Conservation (phyloP, 1,140 invertebrate genomes). For the Ostrea edulis region DNA sequence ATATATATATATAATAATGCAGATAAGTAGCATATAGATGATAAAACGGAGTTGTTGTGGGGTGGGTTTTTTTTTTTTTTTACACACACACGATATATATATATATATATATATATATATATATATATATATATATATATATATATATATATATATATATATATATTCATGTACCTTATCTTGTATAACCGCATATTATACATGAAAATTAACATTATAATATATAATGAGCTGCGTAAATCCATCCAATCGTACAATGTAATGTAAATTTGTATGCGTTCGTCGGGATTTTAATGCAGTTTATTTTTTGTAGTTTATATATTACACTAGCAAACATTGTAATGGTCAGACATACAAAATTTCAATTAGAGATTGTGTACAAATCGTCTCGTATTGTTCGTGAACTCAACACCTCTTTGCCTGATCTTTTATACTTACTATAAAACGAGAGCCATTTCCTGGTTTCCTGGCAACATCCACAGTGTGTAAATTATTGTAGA, state of each 20-base stretch:
- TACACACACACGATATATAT: no score
- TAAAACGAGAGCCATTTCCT: constrained; percentile 26
- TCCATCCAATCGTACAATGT: neutral
- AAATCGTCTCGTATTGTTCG: neutral
- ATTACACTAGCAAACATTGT: neutral
- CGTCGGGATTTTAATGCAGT: neutral
- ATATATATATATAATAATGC: no score
- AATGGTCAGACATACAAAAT: constrained; percentile 4
- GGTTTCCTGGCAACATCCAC: constrained; percentile 19
- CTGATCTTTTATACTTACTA: constrained; percentile 27
- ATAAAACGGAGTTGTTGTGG: no score
- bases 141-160: no score
- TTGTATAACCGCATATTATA: no score
- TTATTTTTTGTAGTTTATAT: neutral
- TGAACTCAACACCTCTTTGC: constrained; percentile 6
- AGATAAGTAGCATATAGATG: no score
- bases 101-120: no score
- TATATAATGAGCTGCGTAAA: neutral
- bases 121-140: no score
- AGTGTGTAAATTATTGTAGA: neutral
- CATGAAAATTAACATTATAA: neutral
- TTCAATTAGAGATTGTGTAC: constrained; percentile 25
- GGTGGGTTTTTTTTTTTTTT: no score
- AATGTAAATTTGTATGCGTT: neutral
- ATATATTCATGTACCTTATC: no score